Base-by-base conservation (phyloP, 2,888 invertebrate species). In the Apocheima hispidaria region DNA sequence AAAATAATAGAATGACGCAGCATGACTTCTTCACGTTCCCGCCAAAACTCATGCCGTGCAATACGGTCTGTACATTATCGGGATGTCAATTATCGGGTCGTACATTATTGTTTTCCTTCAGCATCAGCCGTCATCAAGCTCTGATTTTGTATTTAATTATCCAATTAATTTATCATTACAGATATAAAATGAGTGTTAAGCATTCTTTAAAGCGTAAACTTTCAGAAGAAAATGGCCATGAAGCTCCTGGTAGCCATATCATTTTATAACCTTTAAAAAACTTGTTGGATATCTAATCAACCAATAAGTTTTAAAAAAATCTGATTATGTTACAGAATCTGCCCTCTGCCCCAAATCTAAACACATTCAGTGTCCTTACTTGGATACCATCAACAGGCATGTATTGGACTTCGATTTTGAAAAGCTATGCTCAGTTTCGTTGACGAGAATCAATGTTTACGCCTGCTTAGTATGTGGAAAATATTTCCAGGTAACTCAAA, bases 371-470 rank as follows among this genome's bases (percentile, higher is more conserved):
- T 99, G 99, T 79, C 99, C 99, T 0, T 99, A 99, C 83, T 92
- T 99, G 77, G 99, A 99, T 81, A 99, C 99, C 0, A 99, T 99
- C 64, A 99, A 99, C 87, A 94, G 99, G 53, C 98, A 98, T 76
- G 95, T 99, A 64, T 88, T 99, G 64, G 99, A 99, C 90, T 99
- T 99, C 92, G 99, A 99, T 92, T 99, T 99, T 92, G 99, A 99
- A 88, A 99, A 99, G 86, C 89, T 99, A 21, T 99, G 99, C 84
- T 99, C 99, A 0, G 97, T 99, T 35, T 99, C 99, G 0, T 87
- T 99, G 65, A 99, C 99, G 0, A 96, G 99, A 78, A 98, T 99
- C 73, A 99, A 99, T 93, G 99, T 99, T 30, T 99, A 99, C 86
- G 99, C 99, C 6, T 99, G 99, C 82, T 94, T 99, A 62, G 98